A percentile compares a stretch with the other conserved stretches of the same genome.
Evolutionary conservation across 2,113 vertebrate genomes (phyloP).

Genomic region (Morone chrysops): DNA sequence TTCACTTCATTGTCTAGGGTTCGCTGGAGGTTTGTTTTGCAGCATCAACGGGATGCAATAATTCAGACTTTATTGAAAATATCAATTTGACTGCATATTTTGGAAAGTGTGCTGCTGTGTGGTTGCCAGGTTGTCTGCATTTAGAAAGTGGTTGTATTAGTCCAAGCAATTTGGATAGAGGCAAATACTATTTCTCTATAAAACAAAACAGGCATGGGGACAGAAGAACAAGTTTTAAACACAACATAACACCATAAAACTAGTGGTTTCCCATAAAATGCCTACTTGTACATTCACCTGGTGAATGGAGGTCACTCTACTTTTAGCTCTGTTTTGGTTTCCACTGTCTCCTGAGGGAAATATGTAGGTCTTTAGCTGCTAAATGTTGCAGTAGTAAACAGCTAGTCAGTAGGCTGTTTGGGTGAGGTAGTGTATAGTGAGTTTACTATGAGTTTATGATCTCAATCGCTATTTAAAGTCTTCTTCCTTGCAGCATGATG

Average conservation of each 20-base stretch:
- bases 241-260: not conserved
- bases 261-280: not conserved
- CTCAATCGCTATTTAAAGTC: no score
- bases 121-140: not conserved
- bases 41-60: conserved; percentile 1
- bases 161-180: not conserved
- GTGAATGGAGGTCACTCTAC: not conserved
- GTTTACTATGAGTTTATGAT: no score
- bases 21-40: conserved; percentile 12
- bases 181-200: not conserved
- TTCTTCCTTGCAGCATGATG: no score
- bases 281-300: not conserved
- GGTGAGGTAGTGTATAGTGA: no score
- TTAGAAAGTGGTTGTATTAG: not conserved
- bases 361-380: no score
- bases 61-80: conserved; percentile 38
- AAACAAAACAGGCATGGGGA: not conserved
- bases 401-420: no score
- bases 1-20: conserved; percentile 3
- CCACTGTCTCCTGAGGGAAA: no score
- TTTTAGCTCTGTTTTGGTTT: no score
- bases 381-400: no score
- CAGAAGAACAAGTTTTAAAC: not conserved
- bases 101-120: not conserved
- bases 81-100: conserved; percentile 4